phyloP scores from a whole-genome alignment of 2,797 vertebrate genomes.

The Coccyzus lansbergi region DNA sequence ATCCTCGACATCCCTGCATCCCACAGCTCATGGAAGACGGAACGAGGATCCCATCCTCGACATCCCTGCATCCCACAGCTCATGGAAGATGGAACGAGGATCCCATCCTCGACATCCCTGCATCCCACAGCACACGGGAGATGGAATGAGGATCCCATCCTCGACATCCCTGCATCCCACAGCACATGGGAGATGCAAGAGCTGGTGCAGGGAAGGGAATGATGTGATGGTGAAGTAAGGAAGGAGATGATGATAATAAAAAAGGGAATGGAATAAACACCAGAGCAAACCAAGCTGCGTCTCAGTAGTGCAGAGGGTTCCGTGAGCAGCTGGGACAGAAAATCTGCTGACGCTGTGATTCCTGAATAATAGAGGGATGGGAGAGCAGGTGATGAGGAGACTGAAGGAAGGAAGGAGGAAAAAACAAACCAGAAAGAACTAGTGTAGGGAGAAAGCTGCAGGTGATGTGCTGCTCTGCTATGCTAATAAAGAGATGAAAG shows the following conservation, averaged over 20 bases:
- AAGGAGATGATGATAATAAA: neutral
- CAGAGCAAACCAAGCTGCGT: neutral
- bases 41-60: no score
- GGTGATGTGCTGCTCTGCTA: slow-evolving; percentile 39
- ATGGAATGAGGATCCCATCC: no score
- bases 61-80: no score
- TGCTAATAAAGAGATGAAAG: slow-evolving; percentile 63
- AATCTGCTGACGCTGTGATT: neutral
- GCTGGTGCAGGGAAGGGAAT: neutral
- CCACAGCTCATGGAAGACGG: no score
- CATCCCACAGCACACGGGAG: no score
- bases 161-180: no score
- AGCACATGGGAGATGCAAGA: neutral
- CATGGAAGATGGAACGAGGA: no score
- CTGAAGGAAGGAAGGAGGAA: neutral
- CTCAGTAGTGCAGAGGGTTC: neutral
- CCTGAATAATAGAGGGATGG: slow-evolving; percentile 4
- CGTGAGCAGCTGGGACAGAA: slow-evolving; percentile 18
- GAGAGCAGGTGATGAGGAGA: neutral
- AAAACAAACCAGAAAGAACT: neutral
- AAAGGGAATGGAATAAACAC: neutral
- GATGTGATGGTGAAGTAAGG: neutral
- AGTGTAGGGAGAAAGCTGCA: slow-evolving; percentile 52
- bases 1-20: no score
- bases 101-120: no score